Evolutionary conservation across 2,888 invertebrate genomes (phyloP).

Genomic region (Chironomus tentans): DNA sequence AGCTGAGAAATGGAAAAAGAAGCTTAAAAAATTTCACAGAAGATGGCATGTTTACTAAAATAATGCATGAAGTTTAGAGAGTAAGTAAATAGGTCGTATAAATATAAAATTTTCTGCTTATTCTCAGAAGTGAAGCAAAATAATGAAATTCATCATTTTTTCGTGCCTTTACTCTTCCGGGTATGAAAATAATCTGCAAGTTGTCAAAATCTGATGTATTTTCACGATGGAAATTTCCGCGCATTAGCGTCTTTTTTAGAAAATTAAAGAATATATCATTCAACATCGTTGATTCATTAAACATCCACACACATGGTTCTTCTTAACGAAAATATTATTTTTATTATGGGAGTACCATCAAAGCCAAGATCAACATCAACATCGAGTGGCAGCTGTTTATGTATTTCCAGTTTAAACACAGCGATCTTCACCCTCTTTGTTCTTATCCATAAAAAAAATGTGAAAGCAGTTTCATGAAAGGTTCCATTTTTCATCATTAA

Average conservation of each 20-base stretch:
- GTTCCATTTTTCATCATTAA: slow-evolving; percentile 1
- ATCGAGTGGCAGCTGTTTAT: slow-evolving; percentile 25
- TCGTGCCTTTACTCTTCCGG: neutral
- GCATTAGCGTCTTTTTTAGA: neutral
- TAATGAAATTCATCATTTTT: neutral
- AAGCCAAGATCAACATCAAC: neutral
- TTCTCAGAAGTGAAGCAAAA: too few species aligned
- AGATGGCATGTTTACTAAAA: neutral
- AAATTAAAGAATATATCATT: too few species aligned
- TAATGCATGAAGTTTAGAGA: neutral
- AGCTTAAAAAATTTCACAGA: neutral
- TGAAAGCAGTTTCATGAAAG: neutral
- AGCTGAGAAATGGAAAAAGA: neutral
- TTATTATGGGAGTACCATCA: slow-evolving; percentile 4
- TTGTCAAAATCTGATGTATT: neutral
- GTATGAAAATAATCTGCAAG: slow-evolving; percentile 15
- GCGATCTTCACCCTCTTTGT: slow-evolving; percentile 24
- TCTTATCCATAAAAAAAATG: neutral
- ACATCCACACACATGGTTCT: neutral
- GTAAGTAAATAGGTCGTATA: neutral
- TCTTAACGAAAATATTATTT: neutral
- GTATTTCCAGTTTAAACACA: neutral
- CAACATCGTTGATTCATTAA: neutral
- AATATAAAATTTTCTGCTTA: neutral
- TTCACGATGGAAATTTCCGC: neutral